These are phyloP conservation scores for Zaprionus lachaisei DNA, from an alignment of 1,140 invertebrate genomes.

Conservation along the genomic window DNA sequence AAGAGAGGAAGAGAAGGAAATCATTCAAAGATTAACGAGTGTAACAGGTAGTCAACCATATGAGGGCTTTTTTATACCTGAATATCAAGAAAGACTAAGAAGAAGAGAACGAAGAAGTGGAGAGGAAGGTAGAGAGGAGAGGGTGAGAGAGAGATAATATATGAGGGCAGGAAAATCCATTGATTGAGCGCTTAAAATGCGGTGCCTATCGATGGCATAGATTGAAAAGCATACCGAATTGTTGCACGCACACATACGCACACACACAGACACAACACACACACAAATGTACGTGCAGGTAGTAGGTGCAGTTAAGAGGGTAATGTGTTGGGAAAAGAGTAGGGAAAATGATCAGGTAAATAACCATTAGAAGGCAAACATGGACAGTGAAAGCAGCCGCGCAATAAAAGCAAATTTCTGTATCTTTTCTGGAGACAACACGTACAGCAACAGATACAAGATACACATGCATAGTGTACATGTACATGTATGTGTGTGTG, in stretches of 20 bases:
- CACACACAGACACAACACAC: conserved; percentile 13
- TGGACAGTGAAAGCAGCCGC: conserved; percentile 27
- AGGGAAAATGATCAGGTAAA: conserved; percentile 40
- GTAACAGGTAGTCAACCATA: conserved; percentile 68
- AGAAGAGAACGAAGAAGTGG: neutral
- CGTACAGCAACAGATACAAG: conserved; percentile 12
- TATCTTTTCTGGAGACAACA: conserved; percentile 18
- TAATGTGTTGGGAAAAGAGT: conserved; percentile 2
- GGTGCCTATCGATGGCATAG: conserved; percentile 54
- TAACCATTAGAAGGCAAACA: conserved; percentile 39
- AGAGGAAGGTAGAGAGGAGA: neutral
- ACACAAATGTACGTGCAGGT: conserved; percentile 4
- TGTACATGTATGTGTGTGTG: neutral
- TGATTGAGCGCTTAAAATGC: conserved; percentile 51
- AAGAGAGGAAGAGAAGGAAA: neutral
- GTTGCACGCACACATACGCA: conserved; percentile 1
- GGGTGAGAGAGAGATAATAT: conserved; percentile 13
- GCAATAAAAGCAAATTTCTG: conserved; percentile 58
- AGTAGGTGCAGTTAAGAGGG: conserved; percentile 45
- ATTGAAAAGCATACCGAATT: conserved; percentile 46
- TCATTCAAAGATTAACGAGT: conserved; percentile 43
- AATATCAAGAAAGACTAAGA: neutral
- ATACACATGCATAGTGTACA: conserved; percentile 1
- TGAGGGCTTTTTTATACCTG: neutral
- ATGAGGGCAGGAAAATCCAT: conserved; percentile 51